Evolutionary conservation across 2,113 vertebrate species (phyloP).

Genomic region (Poecilia latipinna): DNA sequence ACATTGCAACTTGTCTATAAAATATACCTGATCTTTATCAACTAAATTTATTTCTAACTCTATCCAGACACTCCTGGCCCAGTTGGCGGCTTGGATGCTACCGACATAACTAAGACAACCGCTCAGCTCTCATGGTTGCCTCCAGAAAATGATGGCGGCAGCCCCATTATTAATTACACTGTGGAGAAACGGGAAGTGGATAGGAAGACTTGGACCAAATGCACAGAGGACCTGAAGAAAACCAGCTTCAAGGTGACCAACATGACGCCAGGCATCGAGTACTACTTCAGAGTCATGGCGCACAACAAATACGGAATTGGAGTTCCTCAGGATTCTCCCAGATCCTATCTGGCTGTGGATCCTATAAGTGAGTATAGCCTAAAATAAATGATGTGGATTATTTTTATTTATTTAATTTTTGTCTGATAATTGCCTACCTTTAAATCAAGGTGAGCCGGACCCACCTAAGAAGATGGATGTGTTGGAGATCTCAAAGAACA

Average conservation of each 20-base stretch:
- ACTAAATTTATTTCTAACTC: background rate
- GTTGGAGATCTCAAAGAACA: conserved; percentile 93
- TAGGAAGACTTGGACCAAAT: conserved; percentile 93
- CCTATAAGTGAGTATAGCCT: conserved; percentile 88
- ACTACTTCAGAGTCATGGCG: conserved; percentile 95
- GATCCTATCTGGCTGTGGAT: conserved; percentile 90
- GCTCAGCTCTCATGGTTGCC: conserved; percentile 95
- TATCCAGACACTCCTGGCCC: conserved; percentile 93
- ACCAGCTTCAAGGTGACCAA: conserved; percentile 92
- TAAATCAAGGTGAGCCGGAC: conserved; percentile 89
- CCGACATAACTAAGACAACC: conserved; percentile 90
- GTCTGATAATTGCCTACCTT: conserved; percentile 6
- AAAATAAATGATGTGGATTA: background rate
- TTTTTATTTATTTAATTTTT: background rate
- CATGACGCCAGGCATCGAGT: conserved; percentile 90
- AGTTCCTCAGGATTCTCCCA: conserved; percentile 90
- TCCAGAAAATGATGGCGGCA: conserved; percentile 97
- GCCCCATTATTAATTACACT: conserved; percentile 91
- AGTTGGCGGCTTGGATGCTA: conserved; percentile 88
- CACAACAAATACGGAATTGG: conserved; percentile 96
- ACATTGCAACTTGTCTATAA: background rate
- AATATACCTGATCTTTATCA: background rate
- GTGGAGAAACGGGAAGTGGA: conserved; percentile 96
- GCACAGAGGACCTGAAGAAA: conserved; percentile 91
- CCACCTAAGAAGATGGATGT: conserved; percentile 97